Percentiles rank a stretch among this genome's conserved stretches.
phyloP scores from a whole-genome alignment of 1,140 invertebrate genomes.

The Drosophila ogumai region DNA sequence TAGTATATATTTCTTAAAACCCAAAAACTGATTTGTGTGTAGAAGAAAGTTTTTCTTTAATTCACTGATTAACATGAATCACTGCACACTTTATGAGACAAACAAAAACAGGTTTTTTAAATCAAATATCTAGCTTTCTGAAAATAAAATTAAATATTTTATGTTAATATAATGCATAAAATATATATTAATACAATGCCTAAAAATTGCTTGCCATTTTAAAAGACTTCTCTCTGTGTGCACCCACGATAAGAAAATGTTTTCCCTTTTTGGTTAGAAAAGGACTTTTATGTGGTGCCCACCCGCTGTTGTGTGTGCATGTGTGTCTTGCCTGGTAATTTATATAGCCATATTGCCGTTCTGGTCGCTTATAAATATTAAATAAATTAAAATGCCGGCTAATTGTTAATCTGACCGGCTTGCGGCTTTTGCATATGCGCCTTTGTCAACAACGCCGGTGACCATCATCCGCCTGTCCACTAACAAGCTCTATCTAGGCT shows the following conservation, averaged over 20 bases:
- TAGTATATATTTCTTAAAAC: not conserved
- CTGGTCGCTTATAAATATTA: conserved; percentile 64
- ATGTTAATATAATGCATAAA: not conserved
- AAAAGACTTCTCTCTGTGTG: not conserved
- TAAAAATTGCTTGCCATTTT: not conserved
- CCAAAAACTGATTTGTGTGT: not conserved
- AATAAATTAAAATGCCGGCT: conserved; percentile 79
- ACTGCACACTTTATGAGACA: too few species aligned
- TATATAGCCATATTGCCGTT: conserved; percentile 16
- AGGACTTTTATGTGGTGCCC: not conserved
- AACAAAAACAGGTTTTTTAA: too few species aligned
- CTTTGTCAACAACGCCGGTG: conserved; percentile 64
- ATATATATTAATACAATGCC: too few species aligned
- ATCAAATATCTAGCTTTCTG: too few species aligned
- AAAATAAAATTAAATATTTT: not conserved
- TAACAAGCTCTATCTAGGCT: conserved; percentile 42
- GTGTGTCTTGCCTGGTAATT: conserved; percentile 1
- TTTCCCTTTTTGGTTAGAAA: not conserved
- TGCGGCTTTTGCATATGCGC: conserved; percentile 68
- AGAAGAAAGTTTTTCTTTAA: too few species aligned
- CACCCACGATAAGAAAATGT: conserved; percentile 18
- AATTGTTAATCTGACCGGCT: conserved; percentile 79
- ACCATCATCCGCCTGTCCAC: conserved; percentile 49
- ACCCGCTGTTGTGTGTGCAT: too few species aligned
- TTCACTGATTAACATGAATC: too few species aligned